phyloP scores from a whole-genome alignment of 92 coral and sea anemone genomes.

The Parazoanthus atlanticus region DNA sequence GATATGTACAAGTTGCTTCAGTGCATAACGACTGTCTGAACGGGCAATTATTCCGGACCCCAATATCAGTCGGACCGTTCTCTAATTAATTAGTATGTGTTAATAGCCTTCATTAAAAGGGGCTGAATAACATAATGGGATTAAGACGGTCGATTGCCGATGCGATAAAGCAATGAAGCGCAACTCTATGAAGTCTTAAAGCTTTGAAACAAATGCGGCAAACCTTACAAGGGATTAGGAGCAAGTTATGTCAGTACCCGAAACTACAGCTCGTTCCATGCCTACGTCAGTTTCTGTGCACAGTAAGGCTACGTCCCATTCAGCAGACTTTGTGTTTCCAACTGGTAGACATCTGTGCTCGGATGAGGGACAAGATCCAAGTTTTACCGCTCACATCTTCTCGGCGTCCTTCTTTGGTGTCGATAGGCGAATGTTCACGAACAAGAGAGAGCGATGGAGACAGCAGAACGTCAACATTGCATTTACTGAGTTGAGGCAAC shows the following conservation, averaged over 20 bases:
- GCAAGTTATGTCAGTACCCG: conserved; percentile 17
- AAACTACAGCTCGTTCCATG: not conserved
- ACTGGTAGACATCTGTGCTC: not conserved
- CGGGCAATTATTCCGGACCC: not conserved
- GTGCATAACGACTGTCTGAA: not conserved
- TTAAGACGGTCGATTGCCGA: conserved; percentile 62
- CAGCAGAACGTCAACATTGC: conserved; percentile 94
- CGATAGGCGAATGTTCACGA: conserved; percentile 69
- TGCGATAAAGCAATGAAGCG: conserved; percentile 59
- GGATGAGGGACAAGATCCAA: not conserved
- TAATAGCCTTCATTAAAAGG: conserved; percentile 73
- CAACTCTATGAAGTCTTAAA: conserved; percentile 22
- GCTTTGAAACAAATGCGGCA: conserved; percentile 30
- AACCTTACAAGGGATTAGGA: conserved; percentile 19
- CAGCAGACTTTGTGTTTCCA: conserved; percentile 13
- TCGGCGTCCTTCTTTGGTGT: conserved; percentile 27
- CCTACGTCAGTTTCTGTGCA: conserved; percentile 5
- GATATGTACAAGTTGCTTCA: not conserved
- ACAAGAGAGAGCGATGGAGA: conserved; percentile 90
- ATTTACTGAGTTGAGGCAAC: conserved; percentile 86
- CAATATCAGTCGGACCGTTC: conserved; percentile 6
- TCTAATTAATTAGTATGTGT: conserved; percentile 70
- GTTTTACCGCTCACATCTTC: not conserved
- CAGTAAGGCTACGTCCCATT: not conserved
- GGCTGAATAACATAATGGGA: conserved; percentile 75